phyloP scores from a whole-genome alignment of 2,113 vertebrate genomes.

The Hepsetus odoe region DNA sequence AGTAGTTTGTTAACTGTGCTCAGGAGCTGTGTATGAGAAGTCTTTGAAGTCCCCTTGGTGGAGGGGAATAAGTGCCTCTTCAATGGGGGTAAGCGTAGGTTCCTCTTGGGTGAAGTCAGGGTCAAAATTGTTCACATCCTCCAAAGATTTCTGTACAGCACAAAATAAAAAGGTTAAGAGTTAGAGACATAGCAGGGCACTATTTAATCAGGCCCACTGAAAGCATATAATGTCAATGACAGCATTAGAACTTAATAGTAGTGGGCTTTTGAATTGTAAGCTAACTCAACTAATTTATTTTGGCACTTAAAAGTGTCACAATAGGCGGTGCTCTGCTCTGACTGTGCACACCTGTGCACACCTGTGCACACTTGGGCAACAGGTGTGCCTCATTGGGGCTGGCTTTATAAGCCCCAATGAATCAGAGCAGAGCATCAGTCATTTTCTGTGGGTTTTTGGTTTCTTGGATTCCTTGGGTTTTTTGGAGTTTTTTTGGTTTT shows the following conservation, averaged over 20 bases:
- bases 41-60: constrained; percentile 94
- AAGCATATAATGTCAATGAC: not conserved
- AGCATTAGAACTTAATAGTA: not conserved
- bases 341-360: no score
- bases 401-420: no score
- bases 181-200: constrained; percentile 20
- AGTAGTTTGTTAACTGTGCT: constrained; percentile 59
- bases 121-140: constrained; percentile 98
- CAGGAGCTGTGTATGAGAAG: constrained; percentile 93
- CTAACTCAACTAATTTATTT: not conserved
- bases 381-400: no score
- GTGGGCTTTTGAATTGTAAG: not conserved
- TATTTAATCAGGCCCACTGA: constrained; percentile 13
- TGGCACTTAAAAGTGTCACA: no score
- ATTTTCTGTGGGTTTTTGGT: no score
- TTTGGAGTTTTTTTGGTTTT: no score
- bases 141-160: constrained; percentile 86
- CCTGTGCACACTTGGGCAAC: no score
- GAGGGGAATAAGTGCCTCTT: constrained; percentile 86
- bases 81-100: constrained; percentile 92
- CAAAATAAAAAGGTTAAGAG: constrained; percentile 19
- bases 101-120: constrained; percentile 97
- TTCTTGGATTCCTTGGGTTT: no score
- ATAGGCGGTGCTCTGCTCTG: no score
- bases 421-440: no score